Evolutionary conservation across 1,140 invertebrate species (phyloP), one percentile per base, ranked within the genome.

Genomic region (Batillaria attramentaria): DNA sequence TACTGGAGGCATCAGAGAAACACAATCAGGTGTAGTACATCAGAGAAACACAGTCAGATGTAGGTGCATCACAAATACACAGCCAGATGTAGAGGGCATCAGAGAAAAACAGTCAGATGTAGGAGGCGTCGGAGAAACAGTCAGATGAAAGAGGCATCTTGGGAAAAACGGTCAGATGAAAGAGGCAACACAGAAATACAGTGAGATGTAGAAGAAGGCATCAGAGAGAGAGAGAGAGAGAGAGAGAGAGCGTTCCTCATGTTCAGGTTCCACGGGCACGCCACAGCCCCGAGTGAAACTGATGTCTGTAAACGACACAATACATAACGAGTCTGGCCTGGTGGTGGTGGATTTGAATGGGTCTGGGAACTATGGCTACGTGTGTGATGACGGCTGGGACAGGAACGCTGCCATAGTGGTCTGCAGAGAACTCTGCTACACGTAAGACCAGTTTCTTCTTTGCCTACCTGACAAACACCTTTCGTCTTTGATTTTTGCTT

Each of bases 351-450:
- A 96, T 0, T 94, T 93, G 91, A 92, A 6, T 24, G 33, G 94
- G 33, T 92, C 93, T 80, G 94, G 93, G 1, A 91, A 92, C 72
- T 95, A 94, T 93, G 95, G 95, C 1, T 93, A 93, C 79, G 92
- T 96, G 20, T 96, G 95, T 88, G 95, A 95, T 86, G 94, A 95
- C 84, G 92, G 93, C 76, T 96, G 95, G 84, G 93, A 93, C 0
- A 89, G 94, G 62, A 92, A 90, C 35, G 93, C 94, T 79, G 95
- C 94, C 1, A 90, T 93, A 80, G 92, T 96, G 0, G 91, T 94
- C 24, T 96, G 95, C 84, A 92, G 92, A 60, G 94, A 95, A 86
- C 85, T 95, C 4, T 66, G 72, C 20, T 46, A 70, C 20, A 72
- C 28, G 57, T 62, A 24, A 62, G 57, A 13, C 57, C n/a, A 24